Percentiles rank a stretch among this genome's conserved stretches.
phyloP scores from a whole-genome alignment of 2,888 invertebrate species.

The Glaucopsyche alexis region DNA sequence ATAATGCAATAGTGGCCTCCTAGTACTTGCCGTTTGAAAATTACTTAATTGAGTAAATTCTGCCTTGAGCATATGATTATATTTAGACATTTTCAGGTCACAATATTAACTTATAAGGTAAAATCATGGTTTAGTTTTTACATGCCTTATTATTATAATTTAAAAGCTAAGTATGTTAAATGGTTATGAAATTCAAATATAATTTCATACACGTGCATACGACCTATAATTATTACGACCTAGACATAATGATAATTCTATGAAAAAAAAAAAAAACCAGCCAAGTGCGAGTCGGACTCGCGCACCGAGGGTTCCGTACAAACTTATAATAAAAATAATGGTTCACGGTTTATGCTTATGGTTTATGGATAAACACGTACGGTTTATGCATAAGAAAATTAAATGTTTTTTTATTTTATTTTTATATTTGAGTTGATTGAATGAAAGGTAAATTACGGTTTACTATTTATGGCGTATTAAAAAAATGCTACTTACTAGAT shows the following conservation, averaged over 20 bases:
- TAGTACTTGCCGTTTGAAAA: background rate
- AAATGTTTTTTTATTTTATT: too few species aligned
- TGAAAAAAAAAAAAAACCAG: too few species aligned
- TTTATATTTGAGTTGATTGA: too few species aligned
- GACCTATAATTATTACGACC: background rate
- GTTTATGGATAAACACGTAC: too few species aligned
- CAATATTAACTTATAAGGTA: constrained; percentile 21
- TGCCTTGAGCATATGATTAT: constrained; percentile 27
- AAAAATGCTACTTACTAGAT: too few species aligned
- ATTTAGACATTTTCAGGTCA: constrained; percentile 26
- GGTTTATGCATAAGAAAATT: too few species aligned
- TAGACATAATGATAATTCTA: background rate
- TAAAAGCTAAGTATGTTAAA: constrained; percentile 16
- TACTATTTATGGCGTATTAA: too few species aligned
- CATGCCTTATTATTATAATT: constrained; percentile 26
- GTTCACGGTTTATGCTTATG: too few species aligned
- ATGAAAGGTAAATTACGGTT: too few species aligned
- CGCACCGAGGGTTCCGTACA: too few species aligned
- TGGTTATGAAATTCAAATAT: background rate
- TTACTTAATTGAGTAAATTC: constrained; percentile 21
- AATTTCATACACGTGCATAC: background rate
- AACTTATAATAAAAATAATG: too few species aligned
- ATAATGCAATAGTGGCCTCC: background rate
- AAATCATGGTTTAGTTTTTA: constrained; percentile 22
- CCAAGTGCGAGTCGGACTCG: too few species aligned